A percentile compares a stretch with the other conserved stretches of the same genome.
phyloP scores from a whole-genome alignment of 2,113 vertebrate species.

The Ibidorhyncha struthersii region DNA sequence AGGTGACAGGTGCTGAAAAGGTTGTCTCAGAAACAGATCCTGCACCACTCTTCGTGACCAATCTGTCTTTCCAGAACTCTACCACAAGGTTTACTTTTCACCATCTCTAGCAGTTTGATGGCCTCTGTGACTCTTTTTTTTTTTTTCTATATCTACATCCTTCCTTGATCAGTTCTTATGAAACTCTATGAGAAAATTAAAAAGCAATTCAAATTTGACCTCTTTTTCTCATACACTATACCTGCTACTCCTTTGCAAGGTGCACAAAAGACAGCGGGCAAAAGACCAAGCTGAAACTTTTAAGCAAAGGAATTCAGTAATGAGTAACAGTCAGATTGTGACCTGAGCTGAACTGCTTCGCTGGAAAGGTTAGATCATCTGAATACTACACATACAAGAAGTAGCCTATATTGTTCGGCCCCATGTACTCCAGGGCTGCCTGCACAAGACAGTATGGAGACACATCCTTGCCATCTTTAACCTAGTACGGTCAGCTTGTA shows the following conservation, averaged over 20 bases:
- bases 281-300: not conserved
- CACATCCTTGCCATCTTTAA: not conserved
- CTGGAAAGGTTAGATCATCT: not conserved
- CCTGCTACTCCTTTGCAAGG: not conserved
- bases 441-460: not conserved
- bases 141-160: not conserved
- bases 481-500: not conserved
- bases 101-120: not conserved
- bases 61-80: not conserved
- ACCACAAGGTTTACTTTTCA: not conserved
- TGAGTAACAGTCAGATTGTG: not conserved
- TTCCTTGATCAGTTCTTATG: not conserved
- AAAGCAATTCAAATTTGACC: not conserved
- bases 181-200: not conserved
- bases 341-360: not conserved
- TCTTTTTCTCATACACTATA: not conserved
- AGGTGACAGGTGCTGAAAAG: not conserved
- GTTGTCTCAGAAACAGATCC: not conserved
- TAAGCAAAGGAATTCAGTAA: not conserved
- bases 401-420: not conserved
- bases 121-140: not conserved
- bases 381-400: not conserved
- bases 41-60: not conserved
- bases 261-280: not conserved
- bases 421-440: not conserved